phyloP scores from a whole-genome alignment of 2,113 vertebrate species.

The Rissa tridactyla region DNA sequence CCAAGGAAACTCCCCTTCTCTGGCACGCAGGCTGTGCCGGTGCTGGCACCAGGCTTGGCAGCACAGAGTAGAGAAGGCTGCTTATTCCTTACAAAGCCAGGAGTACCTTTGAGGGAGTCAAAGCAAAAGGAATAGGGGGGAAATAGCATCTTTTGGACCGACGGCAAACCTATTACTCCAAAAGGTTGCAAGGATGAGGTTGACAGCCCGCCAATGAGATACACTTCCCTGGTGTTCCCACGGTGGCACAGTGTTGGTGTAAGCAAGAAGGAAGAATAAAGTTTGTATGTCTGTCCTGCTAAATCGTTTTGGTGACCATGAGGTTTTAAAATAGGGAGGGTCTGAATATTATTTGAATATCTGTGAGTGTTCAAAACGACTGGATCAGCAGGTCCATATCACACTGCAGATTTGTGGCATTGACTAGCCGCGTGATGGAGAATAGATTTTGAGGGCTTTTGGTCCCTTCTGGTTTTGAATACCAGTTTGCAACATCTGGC shows the following conservation, averaged over 20 bases:
- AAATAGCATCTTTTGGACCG: background rate
- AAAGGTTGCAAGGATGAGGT: background rate
- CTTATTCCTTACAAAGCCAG: background rate
- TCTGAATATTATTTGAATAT: background rate
- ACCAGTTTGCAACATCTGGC: background rate
- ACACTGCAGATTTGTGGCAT: background rate
- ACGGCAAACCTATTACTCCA: background rate
- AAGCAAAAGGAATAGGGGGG: background rate
- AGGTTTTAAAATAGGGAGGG: background rate
- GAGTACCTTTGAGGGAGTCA: background rate
- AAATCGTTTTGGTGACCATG: background rate
- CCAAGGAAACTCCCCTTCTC: background rate
- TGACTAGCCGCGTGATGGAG: background rate
- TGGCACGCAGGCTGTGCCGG: background rate
- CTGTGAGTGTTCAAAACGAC: background rate
- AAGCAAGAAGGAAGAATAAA: background rate
- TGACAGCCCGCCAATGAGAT: accelerated
- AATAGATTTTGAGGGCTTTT: background rate
- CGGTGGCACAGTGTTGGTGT: accelerated
- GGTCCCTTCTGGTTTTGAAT: background rate
- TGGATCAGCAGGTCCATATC: background rate
- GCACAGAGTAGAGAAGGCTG: background rate
- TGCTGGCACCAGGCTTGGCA: background rate
- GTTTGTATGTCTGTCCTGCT: background rate
- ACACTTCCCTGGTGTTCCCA: background rate